Evolutionary conservation across 2,888 invertebrate genomes (phyloP), one percentile per base, ranked within the genome.

Genomic region (Protula sp.): DNA sequence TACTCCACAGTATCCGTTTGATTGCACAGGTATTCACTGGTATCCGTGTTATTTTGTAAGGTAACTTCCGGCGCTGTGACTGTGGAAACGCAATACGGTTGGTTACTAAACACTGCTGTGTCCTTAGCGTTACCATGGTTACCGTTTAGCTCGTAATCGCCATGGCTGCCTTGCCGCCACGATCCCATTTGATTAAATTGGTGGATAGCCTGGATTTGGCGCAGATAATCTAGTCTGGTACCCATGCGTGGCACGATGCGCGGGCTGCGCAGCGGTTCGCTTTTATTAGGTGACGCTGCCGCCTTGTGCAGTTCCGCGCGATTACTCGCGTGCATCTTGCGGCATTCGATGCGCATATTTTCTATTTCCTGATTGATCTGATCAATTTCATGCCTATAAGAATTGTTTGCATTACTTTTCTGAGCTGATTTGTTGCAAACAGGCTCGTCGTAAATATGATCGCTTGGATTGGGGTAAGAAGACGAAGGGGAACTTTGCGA

Each of bases 291-390:
- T 27, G 5, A 30, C n/a, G 30, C 19, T 9, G 29, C 22, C 1
- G n/a, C n/a, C 29, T 28, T 55, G 54, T 9, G 30, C 27, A 50
- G 19, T 50, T 50, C 54, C 5, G 14, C 14, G 14, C 19, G 5
- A 30, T 30, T 30, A 68, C 52, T 77, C 75, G 79, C 74, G 56
- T 82, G 78, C 61, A 83, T 74, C 58, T 81, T 75, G 62, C 82
- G 80, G 73, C 85, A 85, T 63, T 85, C 83, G 61, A 85, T 70
- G 64, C 85, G 85, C 62, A 87, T 85, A 60, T 83, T 84, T 70
- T 85, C 85, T 84, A 87, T 86, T 69, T 86, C 84, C 63, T 82
- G 79, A 69, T 85, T 84, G 54, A 87, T 77, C 68, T 83, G 79
- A 29, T 84, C 83, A 62, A 87, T 82, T 75, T 86, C 86, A 54